phyloP scores from a whole-genome alignment of 2,888 invertebrate species.

The Phortica magna region DNA sequence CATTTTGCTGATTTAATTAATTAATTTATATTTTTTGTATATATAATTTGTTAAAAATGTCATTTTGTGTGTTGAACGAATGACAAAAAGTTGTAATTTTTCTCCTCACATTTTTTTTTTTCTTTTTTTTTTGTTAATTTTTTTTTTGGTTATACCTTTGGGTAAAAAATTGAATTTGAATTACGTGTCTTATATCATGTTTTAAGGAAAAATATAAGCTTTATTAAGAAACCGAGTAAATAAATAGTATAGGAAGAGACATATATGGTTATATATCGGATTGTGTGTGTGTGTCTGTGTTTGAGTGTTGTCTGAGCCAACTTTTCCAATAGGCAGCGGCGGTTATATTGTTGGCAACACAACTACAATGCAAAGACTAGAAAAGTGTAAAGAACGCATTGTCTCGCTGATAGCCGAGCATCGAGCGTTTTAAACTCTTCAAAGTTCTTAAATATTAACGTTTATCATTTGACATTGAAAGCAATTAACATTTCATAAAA shows the following conservation, averaged over 20 bases:
- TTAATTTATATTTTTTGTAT: conserved; percentile 44
- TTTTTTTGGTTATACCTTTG: conserved; percentile 26
- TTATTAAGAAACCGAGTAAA: conserved; percentile 6
- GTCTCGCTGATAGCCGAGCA: conserved; percentile 75
- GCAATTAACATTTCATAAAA: conserved; percentile 33
- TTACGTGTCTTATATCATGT: conserved; percentile 69
- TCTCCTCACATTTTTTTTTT: conserved; percentile 11
- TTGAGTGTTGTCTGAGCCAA: conserved; percentile 57
- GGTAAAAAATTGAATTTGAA: conserved; percentile 43
- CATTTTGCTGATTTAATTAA: conserved; percentile 48
- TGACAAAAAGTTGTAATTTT: conserved; percentile 54
- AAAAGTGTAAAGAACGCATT: conserved; percentile 62
- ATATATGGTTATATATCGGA: background rate
- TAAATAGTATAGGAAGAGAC: background rate
- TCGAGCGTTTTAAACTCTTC: conserved; percentile 74
- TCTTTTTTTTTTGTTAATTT: conserved; percentile 20
- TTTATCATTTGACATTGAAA: conserved; percentile 32
- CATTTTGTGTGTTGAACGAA: conserved; percentile 73
- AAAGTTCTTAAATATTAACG: conserved; percentile 68
- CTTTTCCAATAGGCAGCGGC: conserved; percentile 60
- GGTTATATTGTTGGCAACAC: conserved; percentile 25
- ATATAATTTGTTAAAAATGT: conserved; percentile 52
- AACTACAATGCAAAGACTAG: conserved; percentile 57
- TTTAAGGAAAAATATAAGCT: conserved; percentile 61
- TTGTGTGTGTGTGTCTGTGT: background rate